Evolutionary conservation across 2,888 invertebrate genomes (phyloP), one percentile per base, ranked within the genome.

Genomic region (Chouioia cunea): DNA sequence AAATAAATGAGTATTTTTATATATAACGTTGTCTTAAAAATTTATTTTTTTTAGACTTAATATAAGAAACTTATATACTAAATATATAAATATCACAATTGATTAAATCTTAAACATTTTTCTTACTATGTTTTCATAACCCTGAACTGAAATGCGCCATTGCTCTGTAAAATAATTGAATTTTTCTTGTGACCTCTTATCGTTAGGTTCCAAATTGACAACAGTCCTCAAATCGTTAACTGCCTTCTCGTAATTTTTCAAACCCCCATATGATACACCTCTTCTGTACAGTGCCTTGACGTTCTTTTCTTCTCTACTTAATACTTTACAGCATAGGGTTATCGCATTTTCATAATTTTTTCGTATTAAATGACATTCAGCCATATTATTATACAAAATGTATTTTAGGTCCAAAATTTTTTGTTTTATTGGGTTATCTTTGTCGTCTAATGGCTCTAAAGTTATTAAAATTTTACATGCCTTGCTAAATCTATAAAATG

Each of bases 331-430:
- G 86, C 87, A 93, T 14, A 94, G 87, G 48, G 89, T 87, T 43
- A 93, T 82, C 0, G 91, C 91, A 71, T 91, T 89, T 4, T 90
- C 88, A 83, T 90, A 93, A 75, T 92, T 91, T 12, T 90, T 85
- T 73, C 88, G 88, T 74, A 91, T 91, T 20, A 94, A 87, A 77
- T 95, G 92, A 81, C 95, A 95, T 56, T 93, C 92, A 0, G 95
- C 93, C 81, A 96, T 87, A 85, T 97, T 97, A 76, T 93, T 93
- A 81, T 93, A 93, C 10, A 95, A 86, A 76, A 90, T 90, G 12
- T 90, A 86, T 82, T 93, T 90, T 10, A 93, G 83, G 63, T 86
- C 85, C 47, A 89, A 82, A 75, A 93, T 87, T 10, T 86, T 82
- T 0, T 87, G 78, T 43, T 82, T 79, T 36, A 90, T 86, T 8